Percentiles rank a stretch among this genome's conserved stretches.
phyloP scores from a whole-genome alignment of 1,140 invertebrate species.

The Caerostris darwini region DNA sequence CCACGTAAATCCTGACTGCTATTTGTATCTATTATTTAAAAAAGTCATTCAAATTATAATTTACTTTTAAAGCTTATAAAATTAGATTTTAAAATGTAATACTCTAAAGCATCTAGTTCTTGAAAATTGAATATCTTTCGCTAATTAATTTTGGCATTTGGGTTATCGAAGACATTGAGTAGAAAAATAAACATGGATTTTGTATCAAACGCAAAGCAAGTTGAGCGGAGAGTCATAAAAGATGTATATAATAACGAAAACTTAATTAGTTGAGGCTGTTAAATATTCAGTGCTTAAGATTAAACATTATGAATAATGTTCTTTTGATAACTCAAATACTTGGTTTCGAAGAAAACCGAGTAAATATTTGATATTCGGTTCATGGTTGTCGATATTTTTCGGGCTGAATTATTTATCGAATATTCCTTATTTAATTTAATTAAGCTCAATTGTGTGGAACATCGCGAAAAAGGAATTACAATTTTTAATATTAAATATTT shows the following conservation, averaged over 20 bases:
- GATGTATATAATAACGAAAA: not conserved
- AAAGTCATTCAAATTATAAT: not conserved
- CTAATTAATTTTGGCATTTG: not conserved
- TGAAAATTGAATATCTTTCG: not conserved
- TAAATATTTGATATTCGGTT: not conserved
- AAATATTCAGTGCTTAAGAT: conserved; percentile 17
- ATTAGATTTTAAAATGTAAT: not conserved
- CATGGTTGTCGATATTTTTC: not conserved
- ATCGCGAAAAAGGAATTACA: too few relatives aligned
- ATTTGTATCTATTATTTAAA: not conserved
- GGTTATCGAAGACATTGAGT: not conserved
- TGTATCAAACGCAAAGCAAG: not conserved
- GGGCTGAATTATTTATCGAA: too few relatives aligned
- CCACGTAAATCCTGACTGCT: not conserved
- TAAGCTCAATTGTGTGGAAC: too few relatives aligned
- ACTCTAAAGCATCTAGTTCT: not conserved
- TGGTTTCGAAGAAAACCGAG: not conserved
- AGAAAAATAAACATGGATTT: not conserved
- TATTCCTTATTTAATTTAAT: too few relatives aligned
- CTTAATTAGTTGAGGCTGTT: not conserved
- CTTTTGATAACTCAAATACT: not conserved
- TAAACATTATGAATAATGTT: not conserved
- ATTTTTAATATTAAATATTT: too few relatives aligned
- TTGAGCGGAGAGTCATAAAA: not conserved
- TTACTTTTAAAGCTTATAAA: conserved; percentile 4